phyloP scores from a whole-genome alignment of 2,797 vertebrate genomes.

The Anisognathus igniventris region DNA sequence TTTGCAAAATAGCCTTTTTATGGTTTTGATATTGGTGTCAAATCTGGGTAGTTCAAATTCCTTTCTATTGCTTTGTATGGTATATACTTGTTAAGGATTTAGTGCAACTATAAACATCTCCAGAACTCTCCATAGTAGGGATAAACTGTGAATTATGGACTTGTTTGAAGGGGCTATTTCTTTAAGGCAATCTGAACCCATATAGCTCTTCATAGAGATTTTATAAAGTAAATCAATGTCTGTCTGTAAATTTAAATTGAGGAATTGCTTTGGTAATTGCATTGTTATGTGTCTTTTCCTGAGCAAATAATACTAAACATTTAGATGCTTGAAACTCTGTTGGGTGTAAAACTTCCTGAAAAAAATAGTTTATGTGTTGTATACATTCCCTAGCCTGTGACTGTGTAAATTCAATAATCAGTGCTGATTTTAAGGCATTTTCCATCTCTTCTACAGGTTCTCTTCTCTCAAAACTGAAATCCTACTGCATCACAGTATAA shows the following conservation, averaged over 20 bases:
- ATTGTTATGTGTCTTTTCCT: constrained; percentile 29
- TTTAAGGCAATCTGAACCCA: constrained; percentile 32
- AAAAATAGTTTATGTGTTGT: not conserved
- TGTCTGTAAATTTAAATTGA: constrained; percentile 20
- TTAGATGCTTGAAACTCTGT: not conserved
- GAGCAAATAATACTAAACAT: not conserved
- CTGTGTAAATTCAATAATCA: not conserved
- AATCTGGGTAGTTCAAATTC: constrained; percentile 1
- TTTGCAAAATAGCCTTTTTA: constrained; percentile 5
- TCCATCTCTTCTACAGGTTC: not conserved
- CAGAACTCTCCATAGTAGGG: constrained; percentile 17
- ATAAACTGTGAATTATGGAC: constrained; percentile 42
- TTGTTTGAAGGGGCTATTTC: constrained; percentile 20
- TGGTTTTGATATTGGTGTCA: constrained; percentile 25
- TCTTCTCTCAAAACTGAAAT: not conserved
- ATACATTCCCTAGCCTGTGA: not conserved
- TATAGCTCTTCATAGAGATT: constrained; percentile 2
- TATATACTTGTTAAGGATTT: constrained; percentile 51
- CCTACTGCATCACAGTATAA: not conserved
- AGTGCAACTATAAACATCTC: constrained; percentile 47
- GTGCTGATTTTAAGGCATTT: not conserved
- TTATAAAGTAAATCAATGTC: constrained; percentile 39
- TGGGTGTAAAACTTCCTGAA: not conserved
- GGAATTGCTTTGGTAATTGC: constrained; percentile 32
- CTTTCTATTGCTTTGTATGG: constrained; percentile 8